Conservation (phyloP, 2,113 vertebrate genomes). For the Hirundichthys speculiger region DNA sequence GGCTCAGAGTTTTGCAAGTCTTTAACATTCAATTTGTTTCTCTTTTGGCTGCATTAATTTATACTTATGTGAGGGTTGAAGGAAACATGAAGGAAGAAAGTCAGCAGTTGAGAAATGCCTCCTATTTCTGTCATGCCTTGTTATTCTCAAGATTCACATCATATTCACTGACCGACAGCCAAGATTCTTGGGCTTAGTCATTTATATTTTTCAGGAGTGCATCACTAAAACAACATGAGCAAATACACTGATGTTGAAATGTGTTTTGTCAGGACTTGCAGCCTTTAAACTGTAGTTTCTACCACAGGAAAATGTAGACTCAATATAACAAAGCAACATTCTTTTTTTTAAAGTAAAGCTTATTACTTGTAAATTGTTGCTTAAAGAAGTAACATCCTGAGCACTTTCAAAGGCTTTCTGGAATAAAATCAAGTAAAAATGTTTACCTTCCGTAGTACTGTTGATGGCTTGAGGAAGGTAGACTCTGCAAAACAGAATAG, state of each 20-base stretch:
- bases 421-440: constrained; percentile 1
- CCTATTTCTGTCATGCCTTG: constrained; percentile 9
- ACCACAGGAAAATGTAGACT: no score
- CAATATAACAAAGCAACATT: not conserved
- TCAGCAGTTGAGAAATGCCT: constrained; percentile 21
- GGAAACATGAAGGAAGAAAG: constrained; percentile 7
- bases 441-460: constrained; percentile 77
- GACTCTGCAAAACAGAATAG: constrained; percentile 69
- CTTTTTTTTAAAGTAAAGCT: not conserved
- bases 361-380: not conserved
- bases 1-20: constrained; percentile 4
- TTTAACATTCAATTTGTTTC: constrained; percentile 10
- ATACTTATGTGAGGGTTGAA: constrained; percentile 12
- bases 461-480: constrained; percentile 53
- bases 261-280: not conserved
- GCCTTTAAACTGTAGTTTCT: not conserved
- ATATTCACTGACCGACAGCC: not conserved
- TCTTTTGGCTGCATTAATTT: constrained; percentile 13
- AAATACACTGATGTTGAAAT: constrained; percentile 2
- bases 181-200: constrained; percentile 1
- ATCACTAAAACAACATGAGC: not conserved
- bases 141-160: constrained; percentile 3
- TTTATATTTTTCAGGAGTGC: constrained; percentile 17
- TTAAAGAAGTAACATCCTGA: not conserved
- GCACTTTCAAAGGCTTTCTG: not conserved